Evolutionary conservation across 2,797 vertebrate species (phyloP).

Genomic region (Chaenodraco wilsoni): DNA sequence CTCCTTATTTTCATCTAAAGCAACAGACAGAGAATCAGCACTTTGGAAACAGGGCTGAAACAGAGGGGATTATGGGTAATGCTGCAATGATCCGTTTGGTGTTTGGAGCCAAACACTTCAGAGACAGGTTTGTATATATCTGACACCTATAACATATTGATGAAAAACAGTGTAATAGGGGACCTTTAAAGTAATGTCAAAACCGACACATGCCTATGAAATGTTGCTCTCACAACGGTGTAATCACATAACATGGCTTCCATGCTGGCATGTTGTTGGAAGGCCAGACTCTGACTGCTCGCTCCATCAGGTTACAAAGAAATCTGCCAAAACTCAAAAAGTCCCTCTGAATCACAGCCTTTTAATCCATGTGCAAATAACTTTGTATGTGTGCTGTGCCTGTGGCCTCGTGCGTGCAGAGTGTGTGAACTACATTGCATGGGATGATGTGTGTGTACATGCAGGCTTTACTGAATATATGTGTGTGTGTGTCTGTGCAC

Average conservation of each 20-base stretch:
- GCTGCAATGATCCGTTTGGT: too few relatives aligned
- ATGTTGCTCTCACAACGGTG: neutral
- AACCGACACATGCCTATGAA: neutral
- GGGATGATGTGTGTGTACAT: slow-evolving; percentile 9
- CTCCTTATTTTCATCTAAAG: too few relatives aligned
- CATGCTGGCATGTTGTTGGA: slow-evolving; percentile 15
- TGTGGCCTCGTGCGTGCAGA: neutral
- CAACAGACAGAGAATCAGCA: too few relatives aligned
- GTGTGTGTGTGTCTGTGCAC: slow-evolving; percentile 13
- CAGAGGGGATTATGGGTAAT: too few relatives aligned
- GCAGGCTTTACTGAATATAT: slow-evolving; percentile 24
- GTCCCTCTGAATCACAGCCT: slow-evolving; percentile 25
- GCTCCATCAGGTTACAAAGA: slow-evolving; percentile 43
- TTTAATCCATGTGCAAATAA: slow-evolving; percentile 9
- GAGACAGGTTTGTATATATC: too few relatives aligned
- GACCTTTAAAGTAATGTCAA: neutral
- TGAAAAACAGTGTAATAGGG: too few relatives aligned
- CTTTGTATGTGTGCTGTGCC: neutral
- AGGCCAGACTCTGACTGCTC: slow-evolving; percentile 41
- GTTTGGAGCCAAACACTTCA: too few relatives aligned
- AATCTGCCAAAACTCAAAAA: slow-evolving; percentile 43
- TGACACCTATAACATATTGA: too few relatives aligned
- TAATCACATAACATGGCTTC: slow-evolving; percentile 18
- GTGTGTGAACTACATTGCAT: neutral
- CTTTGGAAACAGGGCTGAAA: too few relatives aligned